Base-by-base conservation (phyloP, 2,888 invertebrate species). In the Zygothrica quintamaculata region DNA sequence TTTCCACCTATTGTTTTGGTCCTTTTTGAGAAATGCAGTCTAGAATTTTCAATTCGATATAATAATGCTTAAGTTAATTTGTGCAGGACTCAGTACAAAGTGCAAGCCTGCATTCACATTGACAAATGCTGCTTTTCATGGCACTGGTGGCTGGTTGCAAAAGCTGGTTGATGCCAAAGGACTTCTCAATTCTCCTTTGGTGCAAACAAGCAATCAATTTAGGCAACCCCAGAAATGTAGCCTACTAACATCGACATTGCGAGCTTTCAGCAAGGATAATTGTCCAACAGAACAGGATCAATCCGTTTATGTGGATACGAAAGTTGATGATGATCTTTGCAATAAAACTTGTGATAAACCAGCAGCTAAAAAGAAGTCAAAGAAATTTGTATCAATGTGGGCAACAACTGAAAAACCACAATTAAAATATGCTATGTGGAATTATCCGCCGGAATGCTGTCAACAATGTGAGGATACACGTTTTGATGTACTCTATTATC, bases 401-500 rank as follows among this genome's bases (percentile, higher is more conserved):
- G 55, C 52, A 1, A 0, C 46, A 6, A 1, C 18, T 2, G 2
- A 4, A 3, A 2, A 7, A 9, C 0, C 22, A 5, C 0, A n/a
- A 37, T 1, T 12, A 0, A 6, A 12, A 5, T 0, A 1, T 0
- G 0, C 13, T 0, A 13, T 53, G 9, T 62, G 37, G 64, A 15
- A 39, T 11, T 73, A 16, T 51, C 67, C 67, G 0, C 50, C 51
- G 1, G 61, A 72, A 22, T 85, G 85, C 11, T 82, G 64, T 0
- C 40, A 53, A 0, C 7, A 9, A 1, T 77, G 78, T 34, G 29
- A 53, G 2, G 12, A 59, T 12, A 1, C 3, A 0, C 84, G 77
- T 1, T 81, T 81, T 37, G 81, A 81, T 50, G 50, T 71, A 1
- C 9, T 82, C 5, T 85, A 68, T 18, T 81, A 81, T 39, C 56